Conservation (phyloP, 2,888 invertebrate genomes). For the Drosophila bunnanda region DNA sequence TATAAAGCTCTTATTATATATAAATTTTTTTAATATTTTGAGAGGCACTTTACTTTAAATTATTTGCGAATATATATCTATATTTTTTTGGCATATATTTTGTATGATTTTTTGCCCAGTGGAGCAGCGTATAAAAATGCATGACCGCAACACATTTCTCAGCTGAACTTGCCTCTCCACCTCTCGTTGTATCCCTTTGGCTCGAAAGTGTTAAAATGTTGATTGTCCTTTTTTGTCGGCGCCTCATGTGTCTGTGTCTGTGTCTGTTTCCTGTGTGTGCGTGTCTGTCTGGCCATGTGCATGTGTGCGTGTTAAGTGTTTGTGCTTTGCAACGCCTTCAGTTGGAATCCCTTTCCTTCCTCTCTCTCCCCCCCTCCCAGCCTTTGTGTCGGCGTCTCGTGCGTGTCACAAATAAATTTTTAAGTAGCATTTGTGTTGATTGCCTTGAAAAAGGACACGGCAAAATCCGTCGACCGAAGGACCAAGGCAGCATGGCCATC, state of each 20-base stretch:
- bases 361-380: background rate
- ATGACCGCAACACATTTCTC: slow-evolving; percentile 79
- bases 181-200: slow-evolving; percentile 48
- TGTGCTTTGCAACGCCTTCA: slow-evolving; percentile 70
- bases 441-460: slow-evolving; percentile 77
- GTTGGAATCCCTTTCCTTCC: slow-evolving; percentile 8
- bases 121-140: slow-evolving; percentile 65
- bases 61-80: background rate
- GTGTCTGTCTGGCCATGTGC: slow-evolving; percentile 8
- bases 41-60: too few relatives aligned
- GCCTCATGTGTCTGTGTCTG: slow-evolving; percentile 31
- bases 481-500: slow-evolving; percentile 3
- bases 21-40: too few relatives aligned
- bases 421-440: slow-evolving; percentile 81
- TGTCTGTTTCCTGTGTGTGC: slow-evolving; percentile 16
- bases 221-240: slow-evolving; percentile 74
- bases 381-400: slow-evolving; percentile 60
- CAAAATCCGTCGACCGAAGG: slow-evolving; percentile 32
- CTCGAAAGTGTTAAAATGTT: slow-evolving; percentile 78
- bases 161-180: slow-evolving; percentile 37
- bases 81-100: background rate
- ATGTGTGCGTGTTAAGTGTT: slow-evolving; percentile 59
- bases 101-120: slow-evolving; percentile 1
- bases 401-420: slow-evolving; percentile 80
- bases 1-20: too few relatives aligned